Conservation (phyloP, 2,888 invertebrate genomes). For the Lasioglossum oenotherae region DNA sequence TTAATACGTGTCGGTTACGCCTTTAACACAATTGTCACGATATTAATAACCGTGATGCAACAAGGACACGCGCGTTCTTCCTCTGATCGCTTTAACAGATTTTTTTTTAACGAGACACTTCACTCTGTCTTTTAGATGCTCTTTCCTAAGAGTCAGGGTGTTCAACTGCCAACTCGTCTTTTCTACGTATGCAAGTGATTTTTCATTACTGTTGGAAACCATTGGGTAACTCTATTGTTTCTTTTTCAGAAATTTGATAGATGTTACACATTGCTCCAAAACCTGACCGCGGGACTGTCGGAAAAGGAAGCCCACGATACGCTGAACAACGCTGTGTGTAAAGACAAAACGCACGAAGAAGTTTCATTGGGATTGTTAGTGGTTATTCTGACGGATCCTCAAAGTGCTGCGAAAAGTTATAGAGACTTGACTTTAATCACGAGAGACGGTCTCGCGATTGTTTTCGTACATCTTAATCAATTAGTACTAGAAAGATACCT, state of each 20-base stretch:
- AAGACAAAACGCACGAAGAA: slow-evolving; percentile 96
- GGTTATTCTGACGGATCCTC: slow-evolving; percentile 94
- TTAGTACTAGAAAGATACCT: slow-evolving; percentile 95
- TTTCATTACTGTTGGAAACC: not conserved
- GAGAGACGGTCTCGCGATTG: slow-evolving; percentile 94
- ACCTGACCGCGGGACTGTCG: slow-evolving; percentile 92
- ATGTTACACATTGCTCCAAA: slow-evolving; percentile 91
- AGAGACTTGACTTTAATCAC: slow-evolving; percentile 95
- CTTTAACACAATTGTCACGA: not conserved
- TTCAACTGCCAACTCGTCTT: not conserved
- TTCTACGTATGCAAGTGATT: not conserved
- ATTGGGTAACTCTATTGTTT: not conserved
- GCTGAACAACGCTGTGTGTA: slow-evolving; percentile 94
- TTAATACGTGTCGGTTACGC: slow-evolving; percentile 8
- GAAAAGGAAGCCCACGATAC: slow-evolving; percentile 98
- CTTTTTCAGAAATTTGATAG: slow-evolving; percentile 93
- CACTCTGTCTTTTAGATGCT: too few relatives aligned
- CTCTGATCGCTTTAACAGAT: not conserved
- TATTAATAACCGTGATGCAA: not conserved
- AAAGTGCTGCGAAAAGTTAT: slow-evolving; percentile 93
- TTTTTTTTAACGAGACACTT: not conserved
- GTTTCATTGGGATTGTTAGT: slow-evolving; percentile 95
- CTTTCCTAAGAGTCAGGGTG: not conserved
- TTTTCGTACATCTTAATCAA: slow-evolving; percentile 92
- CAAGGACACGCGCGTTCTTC: not conserved